phyloP scores from a whole-genome alignment of 2,113 vertebrate genomes.

The Oncorhynchus keta region DNA sequence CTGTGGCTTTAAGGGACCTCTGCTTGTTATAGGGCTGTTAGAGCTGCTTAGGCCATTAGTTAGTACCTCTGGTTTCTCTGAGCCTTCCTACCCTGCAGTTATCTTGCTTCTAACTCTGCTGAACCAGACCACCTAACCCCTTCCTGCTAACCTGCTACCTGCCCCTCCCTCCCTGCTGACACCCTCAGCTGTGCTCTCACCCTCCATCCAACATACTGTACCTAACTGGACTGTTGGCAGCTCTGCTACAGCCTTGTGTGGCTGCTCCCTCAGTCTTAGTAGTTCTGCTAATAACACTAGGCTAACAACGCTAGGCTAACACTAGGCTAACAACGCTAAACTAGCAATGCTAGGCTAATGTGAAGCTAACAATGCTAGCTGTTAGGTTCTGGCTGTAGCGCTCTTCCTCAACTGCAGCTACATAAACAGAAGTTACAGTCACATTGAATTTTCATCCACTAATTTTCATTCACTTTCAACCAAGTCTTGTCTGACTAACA shows the following conservation, averaged over 20 bases:
- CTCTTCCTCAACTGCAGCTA: neutral
- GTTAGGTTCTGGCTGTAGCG: neutral
- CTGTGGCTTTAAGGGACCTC: slow-evolving; percentile 60
- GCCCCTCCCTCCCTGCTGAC: neutral
- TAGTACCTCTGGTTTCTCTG: slow-evolving; percentile 73
- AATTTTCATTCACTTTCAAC: slow-evolving; percentile 9
- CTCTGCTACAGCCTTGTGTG: no score
- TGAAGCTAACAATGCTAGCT: no score
- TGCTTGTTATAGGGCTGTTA: slow-evolving; percentile 55
- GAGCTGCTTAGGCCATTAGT: slow-evolving; percentile 47
- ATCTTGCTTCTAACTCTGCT: slow-evolving; percentile 47
- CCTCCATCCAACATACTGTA: no score
- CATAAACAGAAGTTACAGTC: neutral
- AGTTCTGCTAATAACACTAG: neutral
- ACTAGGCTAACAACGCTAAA: no score
- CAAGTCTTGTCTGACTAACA: slow-evolving; percentile 16
- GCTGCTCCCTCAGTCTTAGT: no score
- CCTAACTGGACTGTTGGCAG: no score
- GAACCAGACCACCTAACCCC: slow-evolving; percentile 42
- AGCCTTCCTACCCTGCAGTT: slow-evolving; percentile 74
- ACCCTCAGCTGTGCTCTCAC: neutral
- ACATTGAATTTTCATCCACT: slow-evolving; percentile 10
- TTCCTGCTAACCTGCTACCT: slow-evolving; percentile 21
- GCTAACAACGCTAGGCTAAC: no score
- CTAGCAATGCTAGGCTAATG: no score